Evolutionary conservation across 2,888 invertebrate genomes (phyloP).

Genomic region (Mesorhabditis spiculigera): DNA sequence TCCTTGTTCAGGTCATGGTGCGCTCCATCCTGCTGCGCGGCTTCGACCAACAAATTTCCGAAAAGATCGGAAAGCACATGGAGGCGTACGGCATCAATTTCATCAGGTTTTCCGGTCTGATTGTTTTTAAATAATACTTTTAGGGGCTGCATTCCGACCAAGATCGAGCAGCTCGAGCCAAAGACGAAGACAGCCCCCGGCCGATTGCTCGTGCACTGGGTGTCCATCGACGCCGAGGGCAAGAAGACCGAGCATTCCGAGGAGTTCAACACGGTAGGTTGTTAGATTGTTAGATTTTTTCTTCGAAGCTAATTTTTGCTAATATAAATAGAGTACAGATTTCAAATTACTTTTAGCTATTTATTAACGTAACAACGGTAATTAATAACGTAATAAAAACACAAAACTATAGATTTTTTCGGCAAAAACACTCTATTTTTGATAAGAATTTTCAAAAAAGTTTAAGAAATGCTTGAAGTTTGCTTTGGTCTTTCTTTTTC

Average conservation of each 20-base stretch:
- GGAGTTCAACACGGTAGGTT: conserved; percentile 65
- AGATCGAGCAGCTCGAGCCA: conserved; percentile 43
- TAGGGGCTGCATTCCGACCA: conserved; percentile 26
- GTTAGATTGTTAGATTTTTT: background rate
- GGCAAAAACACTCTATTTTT: too few relatives aligned
- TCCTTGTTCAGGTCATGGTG: conserved; percentile 61
- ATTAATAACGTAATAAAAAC: too few relatives aligned
- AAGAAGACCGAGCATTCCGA: conserved; percentile 58
- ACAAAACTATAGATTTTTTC: too few relatives aligned
- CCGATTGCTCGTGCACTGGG: conserved; percentile 36
- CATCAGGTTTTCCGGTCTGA: conserved; percentile 19
- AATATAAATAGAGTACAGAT: too few relatives aligned
- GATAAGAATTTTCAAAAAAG: too few relatives aligned
- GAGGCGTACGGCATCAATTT: conserved; percentile 63
- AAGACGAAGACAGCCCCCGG: conserved; percentile 44
- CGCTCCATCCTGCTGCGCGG: conserved; percentile 67
- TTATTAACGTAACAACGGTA: too few relatives aligned
- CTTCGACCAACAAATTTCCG: conserved; percentile 67
- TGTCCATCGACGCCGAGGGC: conserved; percentile 37
- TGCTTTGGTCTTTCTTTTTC: too few relatives aligned
- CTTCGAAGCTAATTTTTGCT: too few relatives aligned
- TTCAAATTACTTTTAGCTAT: too few relatives aligned
- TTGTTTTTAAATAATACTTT: too few relatives aligned
- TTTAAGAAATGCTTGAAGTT: too few relatives aligned
- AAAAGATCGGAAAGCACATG: conserved; percentile 64